Evolutionary conservation across 2,113 vertebrate genomes (phyloP), one percentile per base, ranked within the genome.

Genomic region (Labeo catla): DNA sequence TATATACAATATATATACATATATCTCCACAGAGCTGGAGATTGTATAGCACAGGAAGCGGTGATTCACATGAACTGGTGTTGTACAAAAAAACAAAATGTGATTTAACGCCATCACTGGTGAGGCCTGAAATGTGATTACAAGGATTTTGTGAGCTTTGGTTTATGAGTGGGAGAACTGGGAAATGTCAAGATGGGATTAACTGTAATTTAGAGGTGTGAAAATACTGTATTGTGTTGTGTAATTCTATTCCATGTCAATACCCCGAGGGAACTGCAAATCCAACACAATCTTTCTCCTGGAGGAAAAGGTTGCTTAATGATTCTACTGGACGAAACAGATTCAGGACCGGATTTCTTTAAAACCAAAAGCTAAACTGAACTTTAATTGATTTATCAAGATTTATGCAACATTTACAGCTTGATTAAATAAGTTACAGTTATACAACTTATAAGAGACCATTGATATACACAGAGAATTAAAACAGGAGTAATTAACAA

Each of bases 141-240:
- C 65, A 50, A 70, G 65, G 81, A 23, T 39, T 82, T 68, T 82
- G 45, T 82, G 63, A 52, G 63, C 47, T 28, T 70, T 70, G 47
- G 52, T 83, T 83, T 39, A 70, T 36, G 19, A 83, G 65, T 39
- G 3, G 16, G 65, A 83, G 65, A 68, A 36, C 21, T 28, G 45
- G 47, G 23, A 70, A 83, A 83, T 83, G 81, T 70, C 63, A 83
- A 83, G 28, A 83, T 39, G 81, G 81, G 81, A 83, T 83, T 83
- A 83, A 70, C 81, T 54, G 47, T 83, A 83, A 83, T 83, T 83
- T 83, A 70, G 15, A 83, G 65, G 16, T 47, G 45, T 50, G 65
- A 52, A 83, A 70, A 70, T 54, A 39, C 28, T n/a, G 47, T 50
- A 54, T n/a, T 54, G 47, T 39, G 61, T 36, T 52, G 47, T 19